Percentiles rank a stretch among this genome's conserved stretches.
These are phyloP conservation scores for Todiramphus saurophagus DNA, from an alignment of 2,113 vertebrate species.

Conservation along the genomic window DNA sequence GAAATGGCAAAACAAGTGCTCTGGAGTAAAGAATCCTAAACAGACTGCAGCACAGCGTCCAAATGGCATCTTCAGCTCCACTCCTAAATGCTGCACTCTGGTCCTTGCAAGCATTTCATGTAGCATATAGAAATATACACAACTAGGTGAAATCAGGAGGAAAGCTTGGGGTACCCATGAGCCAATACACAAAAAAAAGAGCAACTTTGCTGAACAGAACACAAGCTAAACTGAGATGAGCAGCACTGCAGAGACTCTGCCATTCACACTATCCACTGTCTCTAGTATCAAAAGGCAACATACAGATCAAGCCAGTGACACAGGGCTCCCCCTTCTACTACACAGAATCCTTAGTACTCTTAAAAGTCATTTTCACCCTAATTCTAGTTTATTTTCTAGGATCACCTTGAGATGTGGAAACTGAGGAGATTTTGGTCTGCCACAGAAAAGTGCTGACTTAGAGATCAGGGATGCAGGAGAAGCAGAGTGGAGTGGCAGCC, in stretches of 20 bases:
- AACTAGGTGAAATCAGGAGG: neutral
- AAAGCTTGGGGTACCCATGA: neutral
- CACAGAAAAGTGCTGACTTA: neutral
- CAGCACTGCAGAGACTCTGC: neutral
- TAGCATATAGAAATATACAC: neutral
- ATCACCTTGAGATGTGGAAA: neutral
- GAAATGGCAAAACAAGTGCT: neutral
- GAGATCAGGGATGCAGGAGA: neutral
- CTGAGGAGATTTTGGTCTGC: neutral
- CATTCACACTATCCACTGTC: neutral
- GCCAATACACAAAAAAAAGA: neutral
- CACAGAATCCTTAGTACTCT: neutral
- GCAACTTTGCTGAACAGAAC: neutral
- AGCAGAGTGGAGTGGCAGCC: neutral
- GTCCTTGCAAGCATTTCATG: neutral
- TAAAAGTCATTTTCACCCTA: neutral
- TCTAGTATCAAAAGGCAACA: neutral
- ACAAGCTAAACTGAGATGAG: neutral
- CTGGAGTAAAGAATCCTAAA: neutral
- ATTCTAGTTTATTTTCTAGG: neutral
- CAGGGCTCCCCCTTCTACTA: neutral
- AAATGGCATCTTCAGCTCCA: neutral
- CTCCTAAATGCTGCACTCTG: neutral
- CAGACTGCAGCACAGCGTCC: neutral
- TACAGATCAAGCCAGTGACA: neutral